phyloP scores from a whole-genome alignment of 2,113 vertebrate genomes.

The Tragelaphus strepsiceros region DNA sequence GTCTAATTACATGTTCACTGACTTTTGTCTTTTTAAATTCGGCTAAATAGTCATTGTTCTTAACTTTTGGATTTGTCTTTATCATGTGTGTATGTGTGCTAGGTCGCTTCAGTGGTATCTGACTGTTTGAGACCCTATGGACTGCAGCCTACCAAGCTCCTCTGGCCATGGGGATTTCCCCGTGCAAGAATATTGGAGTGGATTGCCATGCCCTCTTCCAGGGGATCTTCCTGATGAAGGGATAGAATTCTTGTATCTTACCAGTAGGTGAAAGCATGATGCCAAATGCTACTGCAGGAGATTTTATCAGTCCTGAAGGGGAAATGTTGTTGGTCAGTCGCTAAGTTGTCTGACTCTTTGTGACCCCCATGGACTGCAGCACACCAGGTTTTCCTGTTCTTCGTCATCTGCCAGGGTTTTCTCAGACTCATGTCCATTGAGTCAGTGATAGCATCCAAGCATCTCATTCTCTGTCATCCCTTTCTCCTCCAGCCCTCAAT shows the following conservation, averaged over 20 bases:
- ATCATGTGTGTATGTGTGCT: neutral
- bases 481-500: neutral
- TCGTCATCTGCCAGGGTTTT: neutral
- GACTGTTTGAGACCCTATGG: neutral
- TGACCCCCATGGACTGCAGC: neutral
- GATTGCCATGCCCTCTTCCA: neutral
- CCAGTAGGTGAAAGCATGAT: neutral
- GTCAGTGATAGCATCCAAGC: neutral
- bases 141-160: neutral
- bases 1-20: neutral
- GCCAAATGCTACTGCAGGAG: neutral
- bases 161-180: neutral
- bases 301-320: too few relatives aligned
- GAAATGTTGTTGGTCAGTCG: neutral
- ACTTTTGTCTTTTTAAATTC: neutral
- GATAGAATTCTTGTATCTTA: neutral
- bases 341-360: neutral
- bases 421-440: neutral
- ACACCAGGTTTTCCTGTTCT: neutral
- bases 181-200: neutral
- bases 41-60: neutral
- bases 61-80: neutral
- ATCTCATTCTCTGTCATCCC: neutral
- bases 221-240: rapidly evolving
- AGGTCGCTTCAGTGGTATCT: neutral